These are phyloP conservation scores for Rhinatrema bivittatum DNA, from an alignment of 2,797 vertebrate species.

Conservation along the genomic window DNA sequence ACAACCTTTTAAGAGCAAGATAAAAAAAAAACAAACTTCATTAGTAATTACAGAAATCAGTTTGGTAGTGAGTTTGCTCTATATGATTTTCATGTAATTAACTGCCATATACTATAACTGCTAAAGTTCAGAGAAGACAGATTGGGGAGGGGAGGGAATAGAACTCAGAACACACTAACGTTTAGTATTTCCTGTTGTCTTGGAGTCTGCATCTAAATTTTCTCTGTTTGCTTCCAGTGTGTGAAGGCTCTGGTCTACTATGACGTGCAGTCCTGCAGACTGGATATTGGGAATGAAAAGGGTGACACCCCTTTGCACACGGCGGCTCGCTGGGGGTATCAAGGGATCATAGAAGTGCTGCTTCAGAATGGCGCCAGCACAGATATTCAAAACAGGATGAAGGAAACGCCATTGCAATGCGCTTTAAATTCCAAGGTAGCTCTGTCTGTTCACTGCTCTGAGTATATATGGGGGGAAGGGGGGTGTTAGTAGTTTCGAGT, in stretches of 20 bases:
- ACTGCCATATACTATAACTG: too few relatives aligned
- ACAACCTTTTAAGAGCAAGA: too few relatives aligned
- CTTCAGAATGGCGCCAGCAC: conserved; percentile 83
- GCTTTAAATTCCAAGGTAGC: conserved; percentile 87
- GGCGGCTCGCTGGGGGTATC: conserved; percentile 91
- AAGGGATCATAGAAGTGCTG: conserved; percentile 83
- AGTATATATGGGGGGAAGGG: too few relatives aligned
- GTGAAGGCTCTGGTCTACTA: conserved; percentile 96
- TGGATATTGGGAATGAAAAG: conserved; percentile 86
- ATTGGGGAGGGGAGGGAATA: background rate
- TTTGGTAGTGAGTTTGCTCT: too few relatives aligned
- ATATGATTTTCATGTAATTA: background rate
- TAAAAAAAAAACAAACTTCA: too few relatives aligned
- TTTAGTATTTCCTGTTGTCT: background rate
- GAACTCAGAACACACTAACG: conserved; percentile 1
- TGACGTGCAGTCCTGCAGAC: conserved; percentile 70
- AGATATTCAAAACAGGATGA: conserved; percentile 67
- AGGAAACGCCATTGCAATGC: conserved; percentile 76
- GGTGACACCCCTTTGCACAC: conserved; percentile 89
- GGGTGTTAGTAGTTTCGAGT: too few relatives aligned
- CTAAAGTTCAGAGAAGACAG: background rate
- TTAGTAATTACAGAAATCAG: too few relatives aligned
- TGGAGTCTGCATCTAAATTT: too few relatives aligned
- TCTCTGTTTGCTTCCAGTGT: conserved; percentile 71
- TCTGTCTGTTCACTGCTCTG: background rate